phyloP scores from a whole-genome alignment of 2,113 vertebrate genomes.

The Xerus inauris region DNA sequence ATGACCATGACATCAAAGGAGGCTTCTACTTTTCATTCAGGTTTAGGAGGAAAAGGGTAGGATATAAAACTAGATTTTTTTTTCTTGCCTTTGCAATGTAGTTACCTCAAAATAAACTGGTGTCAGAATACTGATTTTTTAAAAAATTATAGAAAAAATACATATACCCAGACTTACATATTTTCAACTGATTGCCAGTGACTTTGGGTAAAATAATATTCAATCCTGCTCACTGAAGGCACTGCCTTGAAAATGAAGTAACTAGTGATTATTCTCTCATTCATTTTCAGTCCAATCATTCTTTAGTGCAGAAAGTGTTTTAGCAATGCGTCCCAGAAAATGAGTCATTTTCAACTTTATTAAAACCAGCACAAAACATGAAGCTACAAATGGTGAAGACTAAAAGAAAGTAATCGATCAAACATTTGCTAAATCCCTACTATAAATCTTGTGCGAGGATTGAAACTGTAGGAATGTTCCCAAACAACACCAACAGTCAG shows the following conservation, averaged over 20 bases:
- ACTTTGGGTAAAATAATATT: conserved; percentile 62
- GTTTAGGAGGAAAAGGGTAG: conserved; percentile 54
- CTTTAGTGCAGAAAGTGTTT: conserved; percentile 71
- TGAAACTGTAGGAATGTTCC: conserved; percentile 83
- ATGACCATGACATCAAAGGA: conserved; percentile 77
- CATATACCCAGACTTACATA: neutral
- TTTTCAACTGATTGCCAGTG: conserved; percentile 57
- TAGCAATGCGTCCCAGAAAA: conserved; percentile 75
- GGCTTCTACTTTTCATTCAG: conserved; percentile 69
- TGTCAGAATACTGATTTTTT: conserved; percentile 64
- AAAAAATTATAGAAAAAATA: neutral
- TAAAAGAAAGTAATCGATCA: conserved; percentile 85
- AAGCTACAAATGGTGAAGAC: conserved; percentile 77
- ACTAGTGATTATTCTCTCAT: conserved; percentile 79
- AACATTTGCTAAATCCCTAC: conserved; percentile 84
- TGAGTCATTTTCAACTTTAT: conserved; percentile 83
- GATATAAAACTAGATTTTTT: conserved; percentile 70
- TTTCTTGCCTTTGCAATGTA: conserved; percentile 69
- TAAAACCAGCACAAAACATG: conserved; percentile 79
- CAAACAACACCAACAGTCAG: conserved; percentile 84
- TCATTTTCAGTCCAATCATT: conserved; percentile 75
- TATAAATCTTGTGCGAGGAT: conserved; percentile 82
- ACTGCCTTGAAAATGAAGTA: conserved; percentile 79
- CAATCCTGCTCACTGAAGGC: conserved; percentile 64
- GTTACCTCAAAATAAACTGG: conserved; percentile 66